Base-by-base conservation (phyloP, 2,113 vertebrate species). In the Tragelaphus strepsiceros region DNA sequence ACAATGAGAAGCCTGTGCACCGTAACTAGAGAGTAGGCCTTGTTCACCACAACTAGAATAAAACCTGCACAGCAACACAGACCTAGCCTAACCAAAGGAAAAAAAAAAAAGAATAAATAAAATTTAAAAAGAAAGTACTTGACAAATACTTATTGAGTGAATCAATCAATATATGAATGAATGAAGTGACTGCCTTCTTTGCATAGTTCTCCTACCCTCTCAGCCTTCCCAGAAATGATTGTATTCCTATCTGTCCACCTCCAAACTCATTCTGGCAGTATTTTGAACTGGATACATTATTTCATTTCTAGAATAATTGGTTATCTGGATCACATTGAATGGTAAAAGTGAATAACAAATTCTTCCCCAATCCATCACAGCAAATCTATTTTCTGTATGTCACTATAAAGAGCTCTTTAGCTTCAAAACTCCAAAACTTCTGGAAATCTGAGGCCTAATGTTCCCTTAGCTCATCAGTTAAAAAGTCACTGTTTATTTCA, bases 221-320 rank as follows among this genome's bases (percentile, higher is more conserved):
- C 14, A 61, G 46, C 12, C 7, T 82, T 94, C 6, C 32, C 58
- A 91, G 49, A 92, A 92, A 67, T 56, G n/a, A 58, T 26, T 85
- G n/a, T 1, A 28, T 64, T 58, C 22, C 11, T 51, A 11, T 88
- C 5, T 32, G 0, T n/a, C 6, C 1, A 54, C 46, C 16, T 7
- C 12, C 19, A 67, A 59, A 53, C 7, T 94, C 10, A 30, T 43
- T 22, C 15, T 35, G 74, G 3, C 19, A 82, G 2, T 1, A 24
- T 77, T 9, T 6, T 91, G 90, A 90, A 46, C 2, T 4, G 46
- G 21, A 6, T 39, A 16, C 19, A 85, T 74, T 58, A 46, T 91
- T 94, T 39, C 22, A 84, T 24, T 90, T 4, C 24, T 49, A 58
- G 21, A 6, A 30, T 88, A 91, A 43, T 9, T 84, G 43, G 46